Evolutionary conservation across 1,140 invertebrate species (phyloP), one percentile per base, ranked within the genome.

Genomic region (Laodelphax striatellus): DNA sequence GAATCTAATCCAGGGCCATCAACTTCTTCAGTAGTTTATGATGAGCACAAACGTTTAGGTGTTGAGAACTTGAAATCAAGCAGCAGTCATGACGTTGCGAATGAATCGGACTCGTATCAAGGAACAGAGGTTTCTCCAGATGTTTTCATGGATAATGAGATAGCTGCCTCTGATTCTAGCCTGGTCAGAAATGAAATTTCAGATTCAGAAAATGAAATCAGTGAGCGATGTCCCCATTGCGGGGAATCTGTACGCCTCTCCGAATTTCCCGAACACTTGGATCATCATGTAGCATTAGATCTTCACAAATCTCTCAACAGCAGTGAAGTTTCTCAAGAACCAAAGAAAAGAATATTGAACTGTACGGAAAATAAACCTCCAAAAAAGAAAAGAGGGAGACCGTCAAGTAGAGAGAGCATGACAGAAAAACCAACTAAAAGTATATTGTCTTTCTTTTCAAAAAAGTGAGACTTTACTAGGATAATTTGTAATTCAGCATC

Each of bases 281-380:
- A 68, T 60, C 58, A 61, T 57, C 67, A 68, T 43, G n/a, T 64
- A 6, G 67, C 67, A 16, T 16, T 61, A n/a, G 55, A 61, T 43
- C 52, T 68, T 16, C 61, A 59, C 5, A 52, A 58, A 64, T 38
- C 34, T 8, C 10, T 38, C 1, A 38, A 38, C 11, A 58, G 60
- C 60, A 58, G 42, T 66, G 10, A 65, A 66, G 52, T 43, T 8
- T 5, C 11, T 11, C 44, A 17, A 55, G 17, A 11, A 34, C 21
- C 24, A 54, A 28, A 54, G 52, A 28, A 54, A 54, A 54, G 22
- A 54, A 54, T 28, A 24, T 54, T 38, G 10, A 38, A 38, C 34
- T 38, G 3, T 38, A 38, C 34, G 8, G 34, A 38, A 11, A 8
- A 9, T 38, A 13, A 38, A 38, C 34, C 34, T 38, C 10, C 11